phyloP scores from a whole-genome alignment of 2,888 invertebrate species.

The Amblyjoppa fuscipennis region DNA sequence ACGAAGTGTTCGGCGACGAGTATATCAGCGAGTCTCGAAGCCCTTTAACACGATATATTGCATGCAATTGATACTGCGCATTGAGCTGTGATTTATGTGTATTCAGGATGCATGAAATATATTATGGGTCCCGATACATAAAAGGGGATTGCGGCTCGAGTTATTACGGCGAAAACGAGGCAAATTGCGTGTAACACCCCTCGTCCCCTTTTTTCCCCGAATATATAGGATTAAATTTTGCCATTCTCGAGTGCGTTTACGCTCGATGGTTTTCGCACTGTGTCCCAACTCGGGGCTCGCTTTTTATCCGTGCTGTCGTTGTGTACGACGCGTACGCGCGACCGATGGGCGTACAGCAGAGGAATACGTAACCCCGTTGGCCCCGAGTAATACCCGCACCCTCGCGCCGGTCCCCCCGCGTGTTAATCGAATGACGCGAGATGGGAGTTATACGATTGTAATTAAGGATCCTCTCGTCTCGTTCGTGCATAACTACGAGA shows the following conservation, averaged over 20 bases:
- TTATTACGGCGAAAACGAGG: slow-evolving; percentile 79
- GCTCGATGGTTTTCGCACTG: slow-evolving; percentile 40
- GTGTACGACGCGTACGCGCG: slow-evolving; percentile 6
- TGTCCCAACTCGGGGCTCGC: slow-evolving; percentile 48
- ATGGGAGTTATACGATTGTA: slow-evolving; percentile 48
- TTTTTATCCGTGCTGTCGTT: slow-evolving; percentile 36
- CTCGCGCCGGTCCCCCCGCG: slow-evolving; percentile 52
- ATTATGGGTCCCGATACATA: neutral
- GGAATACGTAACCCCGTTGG: slow-evolving; percentile 25
- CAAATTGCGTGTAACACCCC: slow-evolving; percentile 83
- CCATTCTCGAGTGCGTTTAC: slow-evolving; percentile 59
- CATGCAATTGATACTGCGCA: slow-evolving; percentile 15
- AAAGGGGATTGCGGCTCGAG: slow-evolving; percentile 65
- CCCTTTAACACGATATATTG: neutral
- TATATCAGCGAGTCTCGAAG: neutral
- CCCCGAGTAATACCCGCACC: slow-evolving; percentile 52
- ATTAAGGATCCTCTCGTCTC: slow-evolving; percentile 35
- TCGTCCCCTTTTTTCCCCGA: slow-evolving; percentile 53
- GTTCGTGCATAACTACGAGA: slow-evolving; percentile 24
- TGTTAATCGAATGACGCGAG: slow-evolving; percentile 58
- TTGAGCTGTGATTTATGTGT: slow-evolving; percentile 18
- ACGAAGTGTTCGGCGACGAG: neutral
- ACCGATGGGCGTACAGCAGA: neutral
- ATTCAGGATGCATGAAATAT: slow-evolving; percentile 3
- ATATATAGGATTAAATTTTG: slow-evolving; percentile 68